Base-by-base conservation (phyloP, 2,113 vertebrate genomes). In the Lepidothrix coronata region DNA sequence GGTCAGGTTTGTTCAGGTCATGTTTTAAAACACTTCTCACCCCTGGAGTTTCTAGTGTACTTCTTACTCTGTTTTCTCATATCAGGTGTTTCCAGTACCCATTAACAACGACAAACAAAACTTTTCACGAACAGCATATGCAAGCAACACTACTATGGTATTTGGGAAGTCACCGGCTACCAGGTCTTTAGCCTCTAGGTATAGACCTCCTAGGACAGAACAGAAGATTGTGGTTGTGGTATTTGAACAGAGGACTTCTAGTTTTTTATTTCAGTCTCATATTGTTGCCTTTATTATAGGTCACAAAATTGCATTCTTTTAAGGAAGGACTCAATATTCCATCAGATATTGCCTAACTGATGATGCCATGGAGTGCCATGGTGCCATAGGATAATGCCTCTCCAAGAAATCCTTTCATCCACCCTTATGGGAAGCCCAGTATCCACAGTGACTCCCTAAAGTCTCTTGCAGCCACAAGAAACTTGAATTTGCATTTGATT, bases 341-440 rank as follows among this genome's bases (percentile, higher is more conserved):
- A 44, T 23, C 43, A 65, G 51, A 58, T 3, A 13, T 1, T 61
- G 70, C 21, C 19, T n/a, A 73, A 55, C 0, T 0, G 2, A 43
- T 68, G 54, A 33, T 41, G 14, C 20, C 35, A 31, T 22, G 16
- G 30, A 14, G 3, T 68, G 23, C n/a, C 20, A 12, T 18, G 8
- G 54, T 61, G 28, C 20, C 1, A 1, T 6, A 65, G 31, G 12
- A 61, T 57, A 75, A 35, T 23, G 19, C 12, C 20, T 55, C 19
- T 67, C 31, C 14, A 8, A 33, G 8, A 86, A 82, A 66, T 75
- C 11, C 48, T 82, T 74, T 14, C 5, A 37, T 31, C 6, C 17
- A 59, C 8, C 14, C 7, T 58, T 27, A 57, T 9, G 11, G 30
- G 61, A 67, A 76, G 7, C 17, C 24, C 17, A 27, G 24, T 39